Conservation (phyloP, 2,797 vertebrate genomes). For the Gymnopithys bicolor region DNA sequence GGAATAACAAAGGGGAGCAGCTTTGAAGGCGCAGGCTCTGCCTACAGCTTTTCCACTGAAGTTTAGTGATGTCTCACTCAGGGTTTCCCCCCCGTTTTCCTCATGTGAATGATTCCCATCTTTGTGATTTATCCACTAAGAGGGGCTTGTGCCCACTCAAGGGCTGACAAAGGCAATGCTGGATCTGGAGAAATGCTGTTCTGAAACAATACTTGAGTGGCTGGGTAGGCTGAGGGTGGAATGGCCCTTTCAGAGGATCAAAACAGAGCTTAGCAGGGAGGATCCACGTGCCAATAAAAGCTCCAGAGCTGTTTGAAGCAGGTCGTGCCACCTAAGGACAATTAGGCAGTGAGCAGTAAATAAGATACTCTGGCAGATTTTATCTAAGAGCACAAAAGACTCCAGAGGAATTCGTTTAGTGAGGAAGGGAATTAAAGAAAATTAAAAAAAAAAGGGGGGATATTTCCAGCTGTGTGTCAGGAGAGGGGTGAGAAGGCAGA, state of each 20-base stretch:
- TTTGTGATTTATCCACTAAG: background rate
- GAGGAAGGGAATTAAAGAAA: background rate
- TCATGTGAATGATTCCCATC: background rate
- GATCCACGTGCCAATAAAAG: background rate
- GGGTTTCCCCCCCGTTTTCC: background rate
- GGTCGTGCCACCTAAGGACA: background rate
- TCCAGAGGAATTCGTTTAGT: background rate
- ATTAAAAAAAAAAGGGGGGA: background rate
- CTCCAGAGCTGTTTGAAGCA: background rate
- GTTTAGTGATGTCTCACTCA: background rate
- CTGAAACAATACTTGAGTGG: background rate
- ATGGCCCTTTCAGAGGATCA: background rate
- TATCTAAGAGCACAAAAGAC: background rate
- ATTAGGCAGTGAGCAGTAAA: slow-evolving; percentile 32
- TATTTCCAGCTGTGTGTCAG: background rate
- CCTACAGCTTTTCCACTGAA: background rate
- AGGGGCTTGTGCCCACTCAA: background rate
- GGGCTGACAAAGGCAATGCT: background rate
- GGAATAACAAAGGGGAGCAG: background rate
- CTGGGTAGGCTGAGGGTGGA: background rate
- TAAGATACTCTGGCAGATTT: background rate
- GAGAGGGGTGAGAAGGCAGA: background rate
- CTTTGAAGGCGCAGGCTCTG: background rate
- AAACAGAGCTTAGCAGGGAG: background rate
- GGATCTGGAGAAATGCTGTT: background rate